A percentile compares a stretch with the other conserved stretches of the same genome.
Evolutionary conservation across 2,888 invertebrate species (phyloP).

Genomic region (Lasioglossum zephyrum): DNA sequence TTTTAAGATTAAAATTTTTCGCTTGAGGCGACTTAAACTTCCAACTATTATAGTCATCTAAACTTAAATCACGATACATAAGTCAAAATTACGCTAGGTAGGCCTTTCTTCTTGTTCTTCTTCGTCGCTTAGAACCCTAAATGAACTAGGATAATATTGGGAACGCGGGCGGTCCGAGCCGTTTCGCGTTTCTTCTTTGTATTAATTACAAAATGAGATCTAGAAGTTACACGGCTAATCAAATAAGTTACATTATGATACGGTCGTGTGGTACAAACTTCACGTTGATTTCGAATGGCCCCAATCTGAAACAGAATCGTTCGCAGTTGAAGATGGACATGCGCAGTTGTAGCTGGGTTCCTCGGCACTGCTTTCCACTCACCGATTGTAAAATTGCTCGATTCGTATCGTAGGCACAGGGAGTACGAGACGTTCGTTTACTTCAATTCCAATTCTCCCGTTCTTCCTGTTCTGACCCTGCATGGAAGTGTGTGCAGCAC

Average conservation of each 20-base stretch:
- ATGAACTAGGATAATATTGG: constrained; percentile 59
- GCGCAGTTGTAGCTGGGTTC: neutral
- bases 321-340: neutral
- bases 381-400: constrained; percentile 80
- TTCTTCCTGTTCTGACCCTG: constrained; percentile 48
- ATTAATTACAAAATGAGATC: constrained; percentile 70
- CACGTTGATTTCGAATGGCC: constrained; percentile 82
- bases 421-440: constrained; percentile 58
- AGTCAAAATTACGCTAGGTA: constrained; percentile 73
- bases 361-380: constrained; percentile 42
- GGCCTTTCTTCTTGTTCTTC: constrained; percentile 69
- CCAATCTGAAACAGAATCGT: constrained; percentile 77
- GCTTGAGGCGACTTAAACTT: constrained; percentile 62
- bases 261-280: constrained; percentile 79
- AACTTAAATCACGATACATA: constrained; percentile 61
- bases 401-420: constrained; percentile 72
- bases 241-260: constrained; percentile 63
- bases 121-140: constrained; percentile 77
- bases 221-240: constrained; percentile 64
- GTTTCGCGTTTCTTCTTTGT: constrained; percentile 17
- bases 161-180: constrained; percentile 27
- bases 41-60: constrained; percentile 57
- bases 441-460: constrained; percentile 39
- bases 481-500: constrained; percentile 73
- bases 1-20: constrained; percentile 51